Percentiles rank a stretch among this genome's conserved stretches.
These are phyloP conservation scores for Podarcis lilfordi DNA, from an alignment of 2,797 vertebrate species.

Conservation along the genomic window DNA sequence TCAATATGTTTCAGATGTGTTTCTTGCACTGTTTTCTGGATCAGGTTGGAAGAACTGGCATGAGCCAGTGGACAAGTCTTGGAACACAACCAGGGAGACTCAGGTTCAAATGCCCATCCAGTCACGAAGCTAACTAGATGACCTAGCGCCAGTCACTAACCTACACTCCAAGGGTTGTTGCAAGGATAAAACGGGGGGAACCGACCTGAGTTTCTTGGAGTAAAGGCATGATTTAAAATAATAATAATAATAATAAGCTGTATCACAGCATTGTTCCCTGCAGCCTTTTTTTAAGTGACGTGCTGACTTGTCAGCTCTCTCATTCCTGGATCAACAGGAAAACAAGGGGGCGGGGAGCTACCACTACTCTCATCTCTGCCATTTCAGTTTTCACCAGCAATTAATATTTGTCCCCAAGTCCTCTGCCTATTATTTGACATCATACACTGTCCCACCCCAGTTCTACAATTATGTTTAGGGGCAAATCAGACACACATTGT, in stretches of 20 bases:
- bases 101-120: background rate
- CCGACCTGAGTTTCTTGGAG: background rate
- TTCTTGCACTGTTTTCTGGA: background rate
- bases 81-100: background rate
- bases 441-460: background rate
- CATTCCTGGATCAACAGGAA: background rate
- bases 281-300: background rate
- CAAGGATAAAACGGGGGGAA: background rate
- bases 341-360: background rate
- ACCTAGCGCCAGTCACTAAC: background rate
- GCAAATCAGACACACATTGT: background rate
- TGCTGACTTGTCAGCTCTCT: background rate
- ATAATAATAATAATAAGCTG: too few species aligned
- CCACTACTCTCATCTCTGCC: too few species aligned
- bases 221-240: background rate
- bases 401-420: background rate
- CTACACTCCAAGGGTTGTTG: background rate
- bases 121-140: background rate
- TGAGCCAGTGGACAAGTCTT: background rate
- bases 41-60: background rate
- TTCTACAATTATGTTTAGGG: background rate
- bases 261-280: background rate
- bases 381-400: background rate
- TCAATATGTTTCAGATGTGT: background rate
- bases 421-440: background rate